Conservation (phyloP, 1,140 invertebrate genomes). For the Spodoptera litura region DNA sequence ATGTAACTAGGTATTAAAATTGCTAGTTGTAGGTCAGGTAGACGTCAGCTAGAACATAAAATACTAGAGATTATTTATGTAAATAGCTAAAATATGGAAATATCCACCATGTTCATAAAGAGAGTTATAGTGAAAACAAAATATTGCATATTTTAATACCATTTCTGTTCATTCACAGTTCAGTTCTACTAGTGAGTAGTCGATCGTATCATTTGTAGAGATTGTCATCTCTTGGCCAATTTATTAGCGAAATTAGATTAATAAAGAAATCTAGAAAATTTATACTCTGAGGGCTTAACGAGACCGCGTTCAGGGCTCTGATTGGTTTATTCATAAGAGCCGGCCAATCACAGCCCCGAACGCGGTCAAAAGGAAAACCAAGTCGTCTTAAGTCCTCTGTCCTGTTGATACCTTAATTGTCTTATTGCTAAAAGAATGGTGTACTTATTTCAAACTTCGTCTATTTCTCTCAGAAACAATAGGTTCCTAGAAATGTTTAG, state of each 20-base stretch:
- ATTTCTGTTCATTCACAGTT: constrained; percentile 7
- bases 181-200: background rate
- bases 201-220: background rate
- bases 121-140: background rate
- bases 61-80: constrained; percentile 11
- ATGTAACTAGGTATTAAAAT: constrained; percentile 14
- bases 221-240: background rate
- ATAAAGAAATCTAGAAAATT: no score
- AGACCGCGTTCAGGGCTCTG: no score
- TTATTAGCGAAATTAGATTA: background rate
- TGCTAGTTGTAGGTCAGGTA: constrained; percentile 9
- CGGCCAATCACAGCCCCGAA: no score
- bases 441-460: no score
- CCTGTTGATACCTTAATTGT: no score
- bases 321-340: no score
- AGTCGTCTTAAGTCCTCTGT: no score
- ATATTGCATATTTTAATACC: constrained; percentile 4
- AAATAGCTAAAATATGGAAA: constrained; percentile 27
- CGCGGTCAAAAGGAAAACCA: no score
- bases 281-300: no score
- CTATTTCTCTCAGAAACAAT: no score
- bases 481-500: background rate
- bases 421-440: no score
- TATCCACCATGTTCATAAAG: constrained; percentile 1
- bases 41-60: constrained; percentile 19